Percentiles rank a stretch among this genome's conserved stretches.
These are phyloP conservation scores for Pteropus rufus DNA, from an alignment of 2,797 vertebrate species.

Conservation along the genomic window DNA sequence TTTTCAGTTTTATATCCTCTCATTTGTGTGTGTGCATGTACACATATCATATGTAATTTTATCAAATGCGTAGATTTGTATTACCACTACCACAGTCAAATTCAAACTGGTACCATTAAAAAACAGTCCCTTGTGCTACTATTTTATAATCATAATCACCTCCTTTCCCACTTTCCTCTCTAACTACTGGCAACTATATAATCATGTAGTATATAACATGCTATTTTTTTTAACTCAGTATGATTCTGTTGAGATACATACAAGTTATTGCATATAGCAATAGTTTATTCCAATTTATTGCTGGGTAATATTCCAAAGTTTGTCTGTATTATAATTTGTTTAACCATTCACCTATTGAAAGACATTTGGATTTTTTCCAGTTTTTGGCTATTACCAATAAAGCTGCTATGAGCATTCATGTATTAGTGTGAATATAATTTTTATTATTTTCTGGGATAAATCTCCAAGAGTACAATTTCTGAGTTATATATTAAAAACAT, in stretches of 20 bases:
- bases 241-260: neutral
- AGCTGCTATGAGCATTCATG: neutral
- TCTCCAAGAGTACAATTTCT: neutral
- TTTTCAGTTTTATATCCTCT: neutral
- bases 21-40: neutral
- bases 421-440: neutral
- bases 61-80: neutral
- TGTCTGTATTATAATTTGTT: neutral
- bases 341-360: neutral
- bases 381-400: neutral
- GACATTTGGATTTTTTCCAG: neutral
- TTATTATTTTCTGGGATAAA: neutral
- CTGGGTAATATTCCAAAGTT: neutral
- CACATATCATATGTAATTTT: neutral
- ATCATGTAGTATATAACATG: neutral
- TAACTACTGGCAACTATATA: neutral
- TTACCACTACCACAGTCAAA: neutral
- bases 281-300: neutral
- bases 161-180: neutral
- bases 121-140: neutral
- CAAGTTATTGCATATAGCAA: neutral
- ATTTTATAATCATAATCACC: neutral
- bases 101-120: neutral
- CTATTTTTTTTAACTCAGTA: neutral
- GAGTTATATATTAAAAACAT: neutral